phyloP scores from a whole-genome alignment of 2,113 vertebrate species.

The Myxocyprinus asiaticus region DNA sequence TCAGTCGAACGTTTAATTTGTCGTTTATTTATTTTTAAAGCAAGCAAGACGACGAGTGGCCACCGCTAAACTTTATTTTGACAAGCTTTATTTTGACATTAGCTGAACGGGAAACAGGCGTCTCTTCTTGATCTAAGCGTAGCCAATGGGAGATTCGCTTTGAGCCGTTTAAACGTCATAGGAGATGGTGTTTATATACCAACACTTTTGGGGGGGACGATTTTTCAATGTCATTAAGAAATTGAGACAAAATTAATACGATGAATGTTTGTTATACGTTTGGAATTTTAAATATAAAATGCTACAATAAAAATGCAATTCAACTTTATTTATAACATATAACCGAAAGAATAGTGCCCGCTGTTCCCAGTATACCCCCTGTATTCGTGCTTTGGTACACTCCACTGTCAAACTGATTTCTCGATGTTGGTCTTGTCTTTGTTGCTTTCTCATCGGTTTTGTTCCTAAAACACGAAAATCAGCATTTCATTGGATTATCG shows the following conservation, averaged over 20 bases:
- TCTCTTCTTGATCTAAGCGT: background rate
- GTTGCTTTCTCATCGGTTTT: constrained; percentile 46
- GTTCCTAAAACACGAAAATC: constrained; percentile 20
- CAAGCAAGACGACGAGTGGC: background rate
- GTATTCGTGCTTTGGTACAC: background rate
- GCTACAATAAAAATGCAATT: background rate
- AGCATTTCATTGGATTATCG: constrained; percentile 32
- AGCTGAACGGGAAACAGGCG: background rate
- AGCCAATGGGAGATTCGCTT: constrained; percentile 37
- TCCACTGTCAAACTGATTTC: constrained; percentile 42
- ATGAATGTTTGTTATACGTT: too few species aligned
- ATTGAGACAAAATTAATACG: too few species aligned
- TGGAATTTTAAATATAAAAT: too few species aligned
- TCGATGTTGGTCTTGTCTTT: constrained; percentile 34
- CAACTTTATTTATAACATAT: too few species aligned
- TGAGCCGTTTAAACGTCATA: constrained; percentile 47
- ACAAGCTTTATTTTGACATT: background rate
- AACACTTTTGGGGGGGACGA: background rate
- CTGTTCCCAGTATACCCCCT: background rate
- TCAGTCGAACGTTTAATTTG: too few species aligned
- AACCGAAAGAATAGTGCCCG: background rate
- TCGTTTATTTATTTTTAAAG: background rate
- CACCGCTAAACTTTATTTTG: background rate
- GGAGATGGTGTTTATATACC: background rate
- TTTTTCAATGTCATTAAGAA: too few species aligned